A percentile compares a stretch with the other conserved stretches of the same genome.
These are phyloP conservation scores for Spilarctia lutea DNA, from an alignment of 2,888 invertebrate species.

Conservation along the genomic window DNA sequence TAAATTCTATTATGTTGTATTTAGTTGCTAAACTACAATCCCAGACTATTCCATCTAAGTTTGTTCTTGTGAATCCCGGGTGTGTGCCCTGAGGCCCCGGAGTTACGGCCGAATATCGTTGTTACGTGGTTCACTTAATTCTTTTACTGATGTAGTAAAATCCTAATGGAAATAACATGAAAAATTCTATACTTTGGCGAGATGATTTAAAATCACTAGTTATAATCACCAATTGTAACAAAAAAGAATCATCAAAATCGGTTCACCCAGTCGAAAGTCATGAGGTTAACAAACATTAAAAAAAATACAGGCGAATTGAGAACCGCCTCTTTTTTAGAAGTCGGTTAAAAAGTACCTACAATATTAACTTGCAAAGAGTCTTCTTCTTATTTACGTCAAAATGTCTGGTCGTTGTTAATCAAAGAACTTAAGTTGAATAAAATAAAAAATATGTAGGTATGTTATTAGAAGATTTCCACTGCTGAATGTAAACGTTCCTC, in stretches of 20 bases:
- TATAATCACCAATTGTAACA: neutral
- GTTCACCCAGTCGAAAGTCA: too few species aligned
- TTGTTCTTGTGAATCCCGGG: slow-evolving; percentile 43
- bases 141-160: slow-evolving; percentile 38
- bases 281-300: too few species aligned
- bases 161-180: slow-evolving; percentile 26
- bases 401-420: neutral
- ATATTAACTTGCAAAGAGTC: neutral
- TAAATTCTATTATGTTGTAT: slow-evolving; percentile 32
- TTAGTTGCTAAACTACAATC: slow-evolving; percentile 35
- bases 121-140: slow-evolving; percentile 50
- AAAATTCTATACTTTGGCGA: slow-evolving; percentile 23
- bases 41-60: slow-evolving; percentile 44
- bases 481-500: too few species aligned
- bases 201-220: neutral
- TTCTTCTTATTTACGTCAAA: neutral
- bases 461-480: too few species aligned
- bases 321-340: too few species aligned
- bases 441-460: too few species aligned
- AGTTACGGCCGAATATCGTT: slow-evolving; percentile 43
- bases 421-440: too few species aligned
- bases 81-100: slow-evolving; percentile 31
- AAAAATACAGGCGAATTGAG: too few species aligned
- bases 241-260: too few species aligned
- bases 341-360: too few species aligned